Base-by-base conservation (phyloP, 2,888 invertebrate genomes). In the Scaptodrosophila latifasciaeformis region DNA sequence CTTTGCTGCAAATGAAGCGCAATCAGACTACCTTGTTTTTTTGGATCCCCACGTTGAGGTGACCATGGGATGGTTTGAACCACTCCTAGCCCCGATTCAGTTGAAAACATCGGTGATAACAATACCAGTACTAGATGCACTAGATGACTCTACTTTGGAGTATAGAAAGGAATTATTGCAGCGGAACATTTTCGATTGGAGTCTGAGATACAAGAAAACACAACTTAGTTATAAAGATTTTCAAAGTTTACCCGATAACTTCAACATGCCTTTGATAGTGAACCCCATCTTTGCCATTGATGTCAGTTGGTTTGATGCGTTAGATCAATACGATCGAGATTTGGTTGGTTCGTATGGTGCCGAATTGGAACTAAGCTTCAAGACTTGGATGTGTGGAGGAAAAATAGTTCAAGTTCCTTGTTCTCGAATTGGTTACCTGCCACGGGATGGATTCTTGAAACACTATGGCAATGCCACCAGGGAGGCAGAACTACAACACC, bases 291-390 rank as follows among this genome's bases (percentile, higher is more conserved):
- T 97, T 88, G 97, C 97, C 7, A 97, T 98, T 92, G 93, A 59
- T 87, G 92, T 1, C 90, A 91, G 66, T 97, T 94, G 88, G 35
- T 98, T 97, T 87, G 96, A 96, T 96, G 94, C 96, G 85, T 86
- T 97, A 27, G 97, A 96, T 5, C 97, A 97, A 0, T 96, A 96
- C 81, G 96, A 96, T 82, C 91, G 92, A 55, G 95, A 95, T 0
- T 87, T 96, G 1, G 95, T 96, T 81, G 97, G 97, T 67, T 97
- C 97, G 97, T 97, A 97, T 19, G 97, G 97, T 1, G 97, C 97
- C 85, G 97, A 97, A 84, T 97, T 97, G 81, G 97, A 97, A 82
- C 88, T 97, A 9, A 96, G 96, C 58, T 97, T 97, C 83, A 97
- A 97, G 90, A 91, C 69, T 50, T 96, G 97, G 96, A 96, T 96